A percentile compares a stretch with the other conserved stretches of the same genome.
Evolutionary conservation across 2,797 vertebrate species (phyloP).

Genomic region (Crypturellus tataupa): DNA sequence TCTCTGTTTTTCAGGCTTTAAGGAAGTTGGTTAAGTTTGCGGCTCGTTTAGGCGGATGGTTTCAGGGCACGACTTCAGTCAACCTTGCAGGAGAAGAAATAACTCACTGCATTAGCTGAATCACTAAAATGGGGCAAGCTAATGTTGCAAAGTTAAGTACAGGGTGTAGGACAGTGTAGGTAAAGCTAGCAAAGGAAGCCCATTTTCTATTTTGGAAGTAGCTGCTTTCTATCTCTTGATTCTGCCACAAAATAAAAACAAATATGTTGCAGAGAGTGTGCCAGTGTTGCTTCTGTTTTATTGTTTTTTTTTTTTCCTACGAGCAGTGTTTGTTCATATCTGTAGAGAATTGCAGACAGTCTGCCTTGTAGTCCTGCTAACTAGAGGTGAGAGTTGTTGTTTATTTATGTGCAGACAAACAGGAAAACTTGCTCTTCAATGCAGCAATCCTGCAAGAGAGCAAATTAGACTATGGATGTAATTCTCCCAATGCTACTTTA

Average conservation of each 20-base stretch:
- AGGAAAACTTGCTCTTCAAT: not conserved
- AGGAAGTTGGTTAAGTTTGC: not conserved
- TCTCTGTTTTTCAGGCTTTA: not conserved
- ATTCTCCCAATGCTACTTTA: not conserved
- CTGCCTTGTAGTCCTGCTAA: not conserved
- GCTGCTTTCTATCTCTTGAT: not conserved
- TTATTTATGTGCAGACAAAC: not conserved
- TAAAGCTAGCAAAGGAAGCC: not conserved
- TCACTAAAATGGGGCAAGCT: not conserved
- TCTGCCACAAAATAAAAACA: not conserved
- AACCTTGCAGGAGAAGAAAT: not conserved
- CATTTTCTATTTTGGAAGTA: not conserved
- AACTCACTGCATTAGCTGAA: not conserved
- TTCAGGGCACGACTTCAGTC: not conserved
- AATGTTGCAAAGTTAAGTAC: not conserved
- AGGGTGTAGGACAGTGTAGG: not conserved
- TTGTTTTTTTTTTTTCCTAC: not conserved
- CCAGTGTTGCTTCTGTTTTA: not conserved
- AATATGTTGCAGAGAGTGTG: not conserved
- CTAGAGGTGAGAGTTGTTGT: not conserved
- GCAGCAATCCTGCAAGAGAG: not conserved
- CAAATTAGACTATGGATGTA: fast-evolving
- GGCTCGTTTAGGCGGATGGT: conserved; percentile 4
- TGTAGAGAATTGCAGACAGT: not conserved
- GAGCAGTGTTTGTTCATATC: not conserved